Conservation (phyloP, 2,888 invertebrate genomes). For the Drosophila anceps region DNA sequence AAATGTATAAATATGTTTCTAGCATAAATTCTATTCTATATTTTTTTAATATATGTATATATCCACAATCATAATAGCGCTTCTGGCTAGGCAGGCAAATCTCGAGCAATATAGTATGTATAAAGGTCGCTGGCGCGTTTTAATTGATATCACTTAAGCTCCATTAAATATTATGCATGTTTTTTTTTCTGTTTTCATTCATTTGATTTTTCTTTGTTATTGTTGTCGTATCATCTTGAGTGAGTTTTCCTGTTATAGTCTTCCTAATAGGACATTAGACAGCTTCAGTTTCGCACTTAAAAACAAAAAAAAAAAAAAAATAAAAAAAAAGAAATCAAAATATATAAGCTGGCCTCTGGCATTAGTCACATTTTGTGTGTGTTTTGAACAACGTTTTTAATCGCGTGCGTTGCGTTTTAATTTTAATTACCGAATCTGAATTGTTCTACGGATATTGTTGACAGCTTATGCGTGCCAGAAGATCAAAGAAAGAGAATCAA, state of each 20-base stretch:
- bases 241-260: constrained; percentile 46
- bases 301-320: no score
- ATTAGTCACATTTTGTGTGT: constrained; percentile 23
- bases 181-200: constrained; percentile 32
- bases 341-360: constrained; percentile 7
- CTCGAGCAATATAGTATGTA: constrained; percentile 24
- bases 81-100: constrained; percentile 41
- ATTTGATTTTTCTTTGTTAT: constrained; percentile 33
- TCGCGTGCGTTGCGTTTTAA: constrained; percentile 18
- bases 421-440: constrained; percentile 10
- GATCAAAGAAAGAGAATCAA: constrained; percentile 29
- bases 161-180: constrained; percentile 64
- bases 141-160: constrained; percentile 76
- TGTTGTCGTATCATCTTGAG: constrained; percentile 33
- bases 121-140: constrained; percentile 69
- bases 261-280: constrained; percentile 18
- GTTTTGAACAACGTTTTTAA: constrained; percentile 1
- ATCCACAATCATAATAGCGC: constrained; percentile 2
- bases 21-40: background rate
- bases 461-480: constrained; percentile 35
- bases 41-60: constrained; percentile 2
- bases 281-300: constrained; percentile 5
- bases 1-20: background rate
- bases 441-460: constrained; percentile 13
- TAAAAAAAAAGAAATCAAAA: background rate